Base-by-base conservation (phyloP, 2,113 vertebrate species). In the Malurus elegans region DNA sequence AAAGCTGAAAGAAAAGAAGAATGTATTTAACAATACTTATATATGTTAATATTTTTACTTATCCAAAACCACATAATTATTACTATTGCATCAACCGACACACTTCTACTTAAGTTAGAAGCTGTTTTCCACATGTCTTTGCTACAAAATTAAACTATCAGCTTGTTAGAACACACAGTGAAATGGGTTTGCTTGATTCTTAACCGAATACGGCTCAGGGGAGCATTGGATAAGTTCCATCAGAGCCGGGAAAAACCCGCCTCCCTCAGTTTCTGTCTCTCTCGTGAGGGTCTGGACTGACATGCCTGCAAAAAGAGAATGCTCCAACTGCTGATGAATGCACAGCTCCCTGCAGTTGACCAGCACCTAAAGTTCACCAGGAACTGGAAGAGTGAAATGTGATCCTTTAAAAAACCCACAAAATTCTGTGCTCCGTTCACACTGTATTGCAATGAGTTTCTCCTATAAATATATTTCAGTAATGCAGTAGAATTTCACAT, bases 1-100 rank as follows among this genome's bases (percentile, higher is more conserved):
- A 99, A 28, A 99, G 98, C 99, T 99, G 85, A 79, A 92, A 96
- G 92, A 57, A 53, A 70, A 44, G 25, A 28, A 56, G 7, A 53
- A 24, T 4, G 12, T 12, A 6, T 48, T 90, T 53, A 88, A 2
- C 44, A 61, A 29, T 15, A 42, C 25, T 71, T 47, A 10, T 0
- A 23, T 9, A 42, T 7, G 18, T 15, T 57, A 53, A 23, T 40
- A 53, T 29, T 70, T 69, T 71, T 58, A 23, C 18, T 84, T 62
- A 12, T 3, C 4, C 14, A 72, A 61, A 57, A 23, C 3, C 13
- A 34, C 6, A 2, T 4, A 58, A 74, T 60, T 50, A 58, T 36
- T 66, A 53, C 24, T 72, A n/a, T 21, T 61, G 23, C 54, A 79
- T 74, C 58, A 65, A 17, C 18, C 10, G 42, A 74, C 24, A 70